Conservation (phyloP, 2,113 vertebrate species). For the Thryonomys swinderianus region DNA sequence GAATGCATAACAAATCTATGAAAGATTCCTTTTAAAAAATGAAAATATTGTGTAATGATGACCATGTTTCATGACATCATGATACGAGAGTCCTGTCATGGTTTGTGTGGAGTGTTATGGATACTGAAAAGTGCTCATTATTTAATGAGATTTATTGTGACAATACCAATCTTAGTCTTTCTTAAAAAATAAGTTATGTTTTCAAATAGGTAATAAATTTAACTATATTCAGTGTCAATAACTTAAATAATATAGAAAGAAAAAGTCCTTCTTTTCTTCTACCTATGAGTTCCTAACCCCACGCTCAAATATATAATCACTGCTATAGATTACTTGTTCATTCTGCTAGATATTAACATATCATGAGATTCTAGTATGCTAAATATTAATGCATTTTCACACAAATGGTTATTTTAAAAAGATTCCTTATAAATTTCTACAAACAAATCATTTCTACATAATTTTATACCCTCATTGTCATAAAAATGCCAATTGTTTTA, state of each 20-base stretch:
- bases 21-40: constrained; percentile 48
- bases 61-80: background rate
- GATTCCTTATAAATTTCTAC: constrained; percentile 37
- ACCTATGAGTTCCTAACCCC: background rate
- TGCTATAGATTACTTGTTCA: constrained; percentile 43
- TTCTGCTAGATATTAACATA: constrained; percentile 8
- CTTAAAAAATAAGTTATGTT: background rate
- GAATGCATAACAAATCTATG: background rate
- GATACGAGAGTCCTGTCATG: background rate
- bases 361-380: constrained; percentile 23
- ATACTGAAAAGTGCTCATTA: constrained; percentile 1
- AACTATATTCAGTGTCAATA: constrained; percentile 9
- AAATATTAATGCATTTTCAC: constrained; percentile 19
- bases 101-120: background rate
- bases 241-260: constrained; percentile 46
- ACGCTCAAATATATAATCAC: background rate
- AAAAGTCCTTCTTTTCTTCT: constrained; percentile 1
- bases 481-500: background rate
- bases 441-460: constrained; percentile 42
- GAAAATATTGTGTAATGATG: constrained; percentile 49
- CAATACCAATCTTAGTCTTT: background rate
- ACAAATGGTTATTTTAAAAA: constrained; percentile 24
- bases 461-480: constrained; percentile 17
- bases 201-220: constrained; percentile 16
- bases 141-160: constrained; percentile 19